phyloP scores from a whole-genome alignment of 2,113 vertebrate species.

The Orycteropus afer region DNA sequence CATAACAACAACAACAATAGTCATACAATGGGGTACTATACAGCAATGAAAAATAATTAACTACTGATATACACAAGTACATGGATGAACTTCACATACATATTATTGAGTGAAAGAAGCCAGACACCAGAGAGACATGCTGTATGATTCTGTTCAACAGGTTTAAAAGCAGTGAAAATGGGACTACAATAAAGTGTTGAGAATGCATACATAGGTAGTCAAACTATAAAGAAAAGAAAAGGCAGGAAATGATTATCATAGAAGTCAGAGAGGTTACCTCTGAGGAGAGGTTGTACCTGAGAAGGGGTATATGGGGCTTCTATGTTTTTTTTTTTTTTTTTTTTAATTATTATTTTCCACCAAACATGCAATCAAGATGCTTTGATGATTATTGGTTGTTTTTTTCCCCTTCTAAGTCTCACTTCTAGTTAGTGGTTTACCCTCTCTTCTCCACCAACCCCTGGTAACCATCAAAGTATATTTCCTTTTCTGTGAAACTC shows the following conservation, averaged over 20 bases:
- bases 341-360: too few relatives aligned
- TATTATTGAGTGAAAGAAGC: not conserved
- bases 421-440: too few relatives aligned
- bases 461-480: too few relatives aligned
- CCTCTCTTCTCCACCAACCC: too few relatives aligned
- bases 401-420: too few relatives aligned
- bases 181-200: not conserved
- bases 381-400: too few relatives aligned
- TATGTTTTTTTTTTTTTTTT: not conserved
- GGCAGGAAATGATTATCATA: not conserved
- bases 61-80: not conserved
- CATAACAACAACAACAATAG: too few relatives aligned
- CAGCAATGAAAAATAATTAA: not conserved
- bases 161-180: not conserved
- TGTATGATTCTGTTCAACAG: not conserved
- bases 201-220: not conserved
- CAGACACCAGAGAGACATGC: not conserved
- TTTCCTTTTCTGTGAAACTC: too few relatives aligned
- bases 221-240: not conserved
- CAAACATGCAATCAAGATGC: too few relatives aligned
- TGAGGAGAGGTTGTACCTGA: not conserved
- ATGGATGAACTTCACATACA: not conserved
- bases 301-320: not conserved
- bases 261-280: not conserved
- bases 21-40: not conserved